A percentile compares a stretch with the other conserved stretches of the same genome.
Evolutionary conservation across 2,113 vertebrate species (phyloP).

Genomic region (Saccopteryx bilineata): DNA sequence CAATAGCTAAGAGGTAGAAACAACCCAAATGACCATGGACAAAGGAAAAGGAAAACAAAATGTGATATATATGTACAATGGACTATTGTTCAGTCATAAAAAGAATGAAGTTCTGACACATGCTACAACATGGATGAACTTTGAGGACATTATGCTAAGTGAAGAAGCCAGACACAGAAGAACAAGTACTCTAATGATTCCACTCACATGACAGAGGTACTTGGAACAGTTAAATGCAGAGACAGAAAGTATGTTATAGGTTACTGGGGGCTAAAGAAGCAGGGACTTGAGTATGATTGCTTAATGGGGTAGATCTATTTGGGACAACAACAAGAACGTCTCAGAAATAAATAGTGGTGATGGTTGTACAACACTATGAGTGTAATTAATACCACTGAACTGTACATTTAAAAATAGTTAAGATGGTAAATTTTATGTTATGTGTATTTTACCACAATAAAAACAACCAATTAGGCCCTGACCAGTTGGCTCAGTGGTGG

Average conservation of each 20-base stretch:
- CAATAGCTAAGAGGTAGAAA: not conserved
- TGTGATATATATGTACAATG: accelerated
- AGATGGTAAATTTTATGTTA: not conserved
- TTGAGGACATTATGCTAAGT: not conserved
- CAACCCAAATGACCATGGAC: not conserved
- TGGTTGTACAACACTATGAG: not conserved
- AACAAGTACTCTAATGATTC: not conserved
- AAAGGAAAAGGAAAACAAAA: not conserved
- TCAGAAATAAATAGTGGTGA: not conserved
- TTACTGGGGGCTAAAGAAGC: not conserved
- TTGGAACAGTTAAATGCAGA: not conserved
- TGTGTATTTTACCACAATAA: not conserved
- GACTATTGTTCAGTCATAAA: not conserved
- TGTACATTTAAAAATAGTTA: not conserved
- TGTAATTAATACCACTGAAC: not conserved
- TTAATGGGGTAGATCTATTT: not conserved
- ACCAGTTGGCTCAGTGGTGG: too few species aligned
- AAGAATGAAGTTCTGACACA: not conserved
- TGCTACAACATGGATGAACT: not conserved
- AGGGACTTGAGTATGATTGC: not conserved
- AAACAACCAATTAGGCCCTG: not conserved
- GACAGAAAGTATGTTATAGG: not conserved
- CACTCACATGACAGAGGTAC: not conserved
- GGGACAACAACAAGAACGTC: not conserved
- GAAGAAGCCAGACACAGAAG: not conserved